Evolutionary conservation across 1,140 invertebrate genomes (phyloP).

Genomic region (Drosophila hydei): DNA sequence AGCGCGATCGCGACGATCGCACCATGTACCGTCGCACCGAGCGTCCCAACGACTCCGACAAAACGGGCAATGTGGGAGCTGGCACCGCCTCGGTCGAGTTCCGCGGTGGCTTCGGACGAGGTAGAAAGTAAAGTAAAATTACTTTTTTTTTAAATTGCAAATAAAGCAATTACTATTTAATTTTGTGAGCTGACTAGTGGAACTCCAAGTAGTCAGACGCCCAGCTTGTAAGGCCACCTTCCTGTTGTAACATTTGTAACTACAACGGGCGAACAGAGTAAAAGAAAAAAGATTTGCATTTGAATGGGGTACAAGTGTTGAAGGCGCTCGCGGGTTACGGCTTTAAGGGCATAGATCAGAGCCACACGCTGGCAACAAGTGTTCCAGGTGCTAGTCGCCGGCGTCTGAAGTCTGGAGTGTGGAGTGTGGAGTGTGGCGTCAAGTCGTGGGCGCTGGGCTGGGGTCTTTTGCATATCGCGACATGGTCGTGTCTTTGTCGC

Average conservation of each 20-base stretch:
- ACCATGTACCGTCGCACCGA: conserved; percentile 17
- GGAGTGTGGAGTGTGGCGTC: background rate
- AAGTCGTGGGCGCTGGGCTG: conserved; percentile 30
- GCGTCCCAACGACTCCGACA: conserved; percentile 1
- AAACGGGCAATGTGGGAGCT: conserved; percentile 9
- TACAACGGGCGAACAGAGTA: background rate
- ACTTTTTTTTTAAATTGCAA: background rate
- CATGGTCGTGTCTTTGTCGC: conserved; percentile 52
- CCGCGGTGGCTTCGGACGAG: conserved; percentile 19
- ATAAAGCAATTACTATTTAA: background rate
- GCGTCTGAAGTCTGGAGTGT: background rate
- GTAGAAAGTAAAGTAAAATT: background rate
- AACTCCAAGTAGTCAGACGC: too few relatives aligned
- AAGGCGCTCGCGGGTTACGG: conserved; percentile 26
- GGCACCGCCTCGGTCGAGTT: conserved; percentile 14
- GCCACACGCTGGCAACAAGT: conserved; percentile 75
- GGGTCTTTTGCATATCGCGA: conserved; percentile 67
- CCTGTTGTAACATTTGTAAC: background rate
- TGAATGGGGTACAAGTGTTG: conserved; percentile 53
- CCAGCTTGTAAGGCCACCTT: background rate
- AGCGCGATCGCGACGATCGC: conserved; percentile 22
- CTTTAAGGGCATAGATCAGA: conserved; percentile 43
- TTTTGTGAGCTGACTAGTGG: background rate
- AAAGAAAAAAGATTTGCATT: conserved; percentile 55
- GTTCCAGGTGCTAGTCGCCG: conserved; percentile 30